Evolutionary conservation across 2,888 invertebrate species (phyloP).

Genomic region (Elgonia sp.): DNA sequence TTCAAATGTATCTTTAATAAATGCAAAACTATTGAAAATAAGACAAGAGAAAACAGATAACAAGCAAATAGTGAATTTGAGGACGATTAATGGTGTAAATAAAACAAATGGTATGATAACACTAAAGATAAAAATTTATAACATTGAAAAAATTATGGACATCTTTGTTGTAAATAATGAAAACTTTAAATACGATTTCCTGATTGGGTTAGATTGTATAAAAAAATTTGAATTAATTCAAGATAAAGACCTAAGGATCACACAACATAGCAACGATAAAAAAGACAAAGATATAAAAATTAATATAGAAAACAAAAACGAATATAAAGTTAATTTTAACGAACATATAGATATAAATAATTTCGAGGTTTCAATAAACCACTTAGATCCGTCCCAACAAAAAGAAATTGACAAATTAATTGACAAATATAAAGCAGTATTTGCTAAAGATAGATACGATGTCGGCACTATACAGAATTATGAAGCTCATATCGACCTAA

Average conservation of each 20-base stretch:
- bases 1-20: constrained; percentile 75
- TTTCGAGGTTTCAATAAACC: constrained; percentile 33
- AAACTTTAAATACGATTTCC: constrained; percentile 79
- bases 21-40: no score
- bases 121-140: constrained; percentile 75
- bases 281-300: constrained; percentile 45
- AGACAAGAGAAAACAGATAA: no score
- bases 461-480: constrained; percentile 75
- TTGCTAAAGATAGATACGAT: constrained; percentile 79
- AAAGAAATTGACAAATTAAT: constrained; percentile 71
- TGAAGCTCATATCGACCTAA: constrained; percentile 75
- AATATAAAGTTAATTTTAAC: constrained; percentile 66
- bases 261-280: constrained; percentile 54
- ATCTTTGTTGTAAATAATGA: constrained; percentile 77
- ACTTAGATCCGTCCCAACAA: constrained; percentile 31
- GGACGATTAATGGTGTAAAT: constrained; percentile 77
- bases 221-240: constrained; percentile 78
- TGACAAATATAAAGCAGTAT: constrained; percentile 74
- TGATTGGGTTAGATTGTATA: constrained; percentile 80
- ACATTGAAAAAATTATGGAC: constrained; percentile 74
- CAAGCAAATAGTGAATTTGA: no score
- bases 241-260: constrained; percentile 78
- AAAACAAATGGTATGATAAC: constrained; percentile 74
- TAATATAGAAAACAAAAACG: constrained; percentile 19
- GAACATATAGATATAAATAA: constrained; percentile 56